Evolutionary conservation across 2,113 vertebrate genomes (phyloP), one percentile per base, ranked within the genome.

Genomic region (Sinocyclocheilus rhinocerous): DNA sequence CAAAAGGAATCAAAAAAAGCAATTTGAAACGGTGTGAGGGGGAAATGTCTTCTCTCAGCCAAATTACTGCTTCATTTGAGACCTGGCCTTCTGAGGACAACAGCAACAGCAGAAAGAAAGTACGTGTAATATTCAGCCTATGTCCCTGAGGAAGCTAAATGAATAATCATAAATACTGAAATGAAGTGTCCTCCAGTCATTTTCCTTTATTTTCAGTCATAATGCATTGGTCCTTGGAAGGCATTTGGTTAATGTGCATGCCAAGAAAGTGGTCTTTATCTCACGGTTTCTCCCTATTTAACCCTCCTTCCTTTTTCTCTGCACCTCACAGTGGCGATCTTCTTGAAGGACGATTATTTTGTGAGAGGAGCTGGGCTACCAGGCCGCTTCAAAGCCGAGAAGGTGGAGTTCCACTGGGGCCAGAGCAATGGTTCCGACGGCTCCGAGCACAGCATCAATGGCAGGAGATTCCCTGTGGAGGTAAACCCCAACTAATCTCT

Each of bases 321-420:
- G 48, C 29, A 87, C 83, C 86, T 59, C 79, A 20, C 95, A 99
- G 98, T 99, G 90, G 97, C 97, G 88, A 96, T 99, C 86, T 95
- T 98, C 85, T 93, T 99, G 90, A 99, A 98, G 92, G 97, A 99
- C 9, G 96, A 99, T 90, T 99, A 98, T 93, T 99, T 97, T 88
- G 94, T 99, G 91, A 96, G 96, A 0, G 98, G 97, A 13, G 97
- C 97, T 0, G 98, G 97, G 29, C 91, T 99, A 76, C 97, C 98
- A 0, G 97, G 97, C 76, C 96, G 97, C 90, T 98, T 99, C 93
- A 98, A 98, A 91, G 98, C 97, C 0, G 98, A 98, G 92, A 99
- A 98, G 94, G 96, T 99, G 85, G 97, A 99, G 90, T 99, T 99
- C 91, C 98, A 99, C 88, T 99, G 98, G 98, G 98, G 98, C 81